Evolutionary conservation across 2,797 vertebrate genomes (phyloP), one percentile per base, ranked within the genome.

Genomic region (Acanthurus lineatus): DNA sequence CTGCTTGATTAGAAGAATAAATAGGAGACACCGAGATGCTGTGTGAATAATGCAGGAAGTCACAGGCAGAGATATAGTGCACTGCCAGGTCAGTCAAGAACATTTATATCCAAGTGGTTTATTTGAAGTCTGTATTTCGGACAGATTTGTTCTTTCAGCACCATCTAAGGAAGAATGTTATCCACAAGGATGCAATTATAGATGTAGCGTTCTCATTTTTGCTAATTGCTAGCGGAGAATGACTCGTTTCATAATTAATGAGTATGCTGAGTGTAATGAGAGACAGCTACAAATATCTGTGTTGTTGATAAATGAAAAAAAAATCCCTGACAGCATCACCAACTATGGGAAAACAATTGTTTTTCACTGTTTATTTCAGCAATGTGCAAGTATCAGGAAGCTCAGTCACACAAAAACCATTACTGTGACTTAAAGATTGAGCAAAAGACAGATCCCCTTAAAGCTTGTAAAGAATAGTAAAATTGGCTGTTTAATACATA

Each of bases 1-100:
- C 25, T 44, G 71, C 64, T 60, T 76, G 66, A 73, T 73, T 45
- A 32, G 17, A 59, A 14, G 15, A 84, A 80, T 72, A 22, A 76
- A 81, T 45, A 51, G 22, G 10, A 75, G 70, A 77, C 52, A 60
- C 47, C 4, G 44, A 38, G 44, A 67, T 12, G 5, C 61, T 25
- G 61, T 7, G 38, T 76, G 38, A 72, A 61, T n/a, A 10, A 81
- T 51, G 53, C 44, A 67, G 60, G 20, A 48, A 61, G 57, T 64
- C 60, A 52, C 48, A 52, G 38, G 52, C 40, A 62, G 38, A 0
- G 4, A 14, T 5, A 44, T 14, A 44, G 44, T 54, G 44, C 59
- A 61, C 2, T 45, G 57, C 19, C 45, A 56, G n/a, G 63, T 70
- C 44, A 71, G 68, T 77, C 69, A 86, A 22, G 53, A 25, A 54